Conservation (phyloP, 2,888 invertebrate genomes). For the Agrotis exclamationis region DNA sequence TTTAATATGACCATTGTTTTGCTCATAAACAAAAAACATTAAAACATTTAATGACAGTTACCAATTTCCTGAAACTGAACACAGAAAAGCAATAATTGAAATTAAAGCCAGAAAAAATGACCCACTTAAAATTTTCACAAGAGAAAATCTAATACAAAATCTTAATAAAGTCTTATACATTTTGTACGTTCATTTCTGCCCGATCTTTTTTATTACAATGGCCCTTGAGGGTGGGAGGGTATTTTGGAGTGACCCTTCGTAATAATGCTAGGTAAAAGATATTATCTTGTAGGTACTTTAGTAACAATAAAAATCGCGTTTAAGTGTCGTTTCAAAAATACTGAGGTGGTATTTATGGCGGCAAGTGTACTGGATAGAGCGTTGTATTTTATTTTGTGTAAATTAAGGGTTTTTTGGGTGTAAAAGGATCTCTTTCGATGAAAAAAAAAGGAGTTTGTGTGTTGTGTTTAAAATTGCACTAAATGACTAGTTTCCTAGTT, state of each 20-base stretch:
- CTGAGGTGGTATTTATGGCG: conserved; percentile 49
- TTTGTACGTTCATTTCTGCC: conserved; percentile 62
- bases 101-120: conserved; percentile 29
- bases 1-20: too few species aligned
- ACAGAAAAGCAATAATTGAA: conserved; percentile 47
- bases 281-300: conserved; percentile 76
- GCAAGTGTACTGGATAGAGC: conserved; percentile 23
- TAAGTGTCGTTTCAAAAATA: conserved; percentile 71
- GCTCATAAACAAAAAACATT: too few species aligned
- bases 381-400: conserved; percentile 25
- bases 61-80: conserved; percentile 9
- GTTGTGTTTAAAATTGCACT: too few species aligned
- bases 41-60: conserved; percentile 1
- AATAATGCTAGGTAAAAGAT: conserved; percentile 75
- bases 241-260: conserved; percentile 70
- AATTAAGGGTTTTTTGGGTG: conserved; percentile 1
- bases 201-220: conserved; percentile 67
- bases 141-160: conserved; percentile 57
- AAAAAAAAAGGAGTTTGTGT: neutral
- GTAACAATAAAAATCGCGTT: conserved; percentile 74
- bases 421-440: neutral
- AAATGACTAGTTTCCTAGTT: too few species aligned
- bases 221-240: conserved; percentile 70
- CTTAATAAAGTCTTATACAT: conserved; percentile 69
- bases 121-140: conserved; percentile 45